Conservation (phyloP, 2,888 invertebrate genomes). For the Trissolcus japonicus region DNA sequence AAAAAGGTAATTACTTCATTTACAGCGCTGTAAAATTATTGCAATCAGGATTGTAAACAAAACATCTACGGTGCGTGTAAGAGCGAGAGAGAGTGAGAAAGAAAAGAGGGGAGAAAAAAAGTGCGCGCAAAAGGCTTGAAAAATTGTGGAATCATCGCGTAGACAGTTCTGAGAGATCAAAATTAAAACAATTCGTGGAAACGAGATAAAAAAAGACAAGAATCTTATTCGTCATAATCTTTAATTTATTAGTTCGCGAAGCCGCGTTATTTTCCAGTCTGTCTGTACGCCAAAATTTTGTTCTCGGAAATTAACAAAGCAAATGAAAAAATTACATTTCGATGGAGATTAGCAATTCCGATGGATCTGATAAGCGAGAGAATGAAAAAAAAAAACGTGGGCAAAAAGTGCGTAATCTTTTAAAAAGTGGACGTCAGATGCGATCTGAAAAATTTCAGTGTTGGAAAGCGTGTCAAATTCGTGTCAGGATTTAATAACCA, state of each 20-base stretch:
- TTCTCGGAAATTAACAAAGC: conserved; percentile 12
- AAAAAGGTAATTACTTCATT: no score
- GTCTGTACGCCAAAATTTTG: conserved; percentile 19
- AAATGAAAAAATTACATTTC: conserved; percentile 17
- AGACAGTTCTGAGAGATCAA: conserved; percentile 8
- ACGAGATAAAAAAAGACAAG: conserved; percentile 15
- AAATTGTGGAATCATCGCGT: conserved; percentile 12
- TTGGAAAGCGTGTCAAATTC: background rate
- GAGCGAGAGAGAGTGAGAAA: background rate
- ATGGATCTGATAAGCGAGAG: conserved; percentile 17
- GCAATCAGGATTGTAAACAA: no score
- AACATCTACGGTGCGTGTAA: background rate
- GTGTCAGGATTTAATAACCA: background rate
- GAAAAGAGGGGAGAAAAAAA: background rate
- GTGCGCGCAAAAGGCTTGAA: conserved; percentile 2
- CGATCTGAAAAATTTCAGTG: conserved; percentile 1
- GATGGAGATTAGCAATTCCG: conserved; percentile 26
- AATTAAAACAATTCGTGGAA: conserved; percentile 33
- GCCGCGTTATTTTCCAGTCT: conserved; percentile 24
- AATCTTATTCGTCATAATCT: conserved; percentile 33
- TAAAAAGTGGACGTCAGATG: conserved; percentile 19
- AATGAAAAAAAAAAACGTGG: background rate
- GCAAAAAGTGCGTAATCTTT: conserved; percentile 11
- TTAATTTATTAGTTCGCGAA: conserved; percentile 36
- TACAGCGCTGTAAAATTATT: no score